Base-by-base conservation (phyloP, 2,888 invertebrate genomes). In the Aphelenchoides bicaudatus region DNA sequence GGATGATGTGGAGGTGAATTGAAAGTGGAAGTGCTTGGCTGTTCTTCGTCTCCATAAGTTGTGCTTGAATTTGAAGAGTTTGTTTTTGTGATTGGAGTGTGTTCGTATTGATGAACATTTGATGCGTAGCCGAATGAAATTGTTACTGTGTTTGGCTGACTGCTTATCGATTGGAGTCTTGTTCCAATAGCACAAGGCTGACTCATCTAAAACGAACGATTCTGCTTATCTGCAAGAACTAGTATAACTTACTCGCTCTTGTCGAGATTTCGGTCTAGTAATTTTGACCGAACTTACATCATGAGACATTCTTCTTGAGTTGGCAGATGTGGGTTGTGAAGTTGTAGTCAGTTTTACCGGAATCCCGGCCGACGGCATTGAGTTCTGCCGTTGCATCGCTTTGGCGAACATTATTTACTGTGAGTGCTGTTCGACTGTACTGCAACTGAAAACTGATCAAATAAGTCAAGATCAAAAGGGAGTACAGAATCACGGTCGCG, bases 71-170 rank as follows among this genome's bases (percentile, higher is more conserved):
- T 19, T 8, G 43, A 43, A n/a, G 43, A 43, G 10, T 25, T 6
- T 8, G 16, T 10, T 43, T 43, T 43, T 6, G 43, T 43, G 43
- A 19, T 19, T 8, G 16, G 10, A 25, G 43, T 6, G 21, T 19
- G 43, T 25, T 19, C 21, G 10, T 43, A 25, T n/a, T 43, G 43
- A 10, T 43, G 43, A n/a, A 43, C 43, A n/a, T 30, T 55, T 13
- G 55, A n/a, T 3, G 56, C 56, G 25, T 6, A 58, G 3, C 56
- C 56, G 13, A 57, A 56, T 3, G 56, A 19, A 23, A 56, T 57
- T 16, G 28, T 52, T 19, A 19, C 21, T 29, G 39, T 27, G 10
- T 51, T 28, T 6, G 56, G 55, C 37, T 29, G 19, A 3, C 53
- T 29, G 28, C 39, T 34, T 10, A n/a, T 10, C 23, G 10, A 25